These are phyloP conservation scores for Circaetus gallicus DNA, from an alignment of 2,113 vertebrate species.

Conservation along the genomic window DNA sequence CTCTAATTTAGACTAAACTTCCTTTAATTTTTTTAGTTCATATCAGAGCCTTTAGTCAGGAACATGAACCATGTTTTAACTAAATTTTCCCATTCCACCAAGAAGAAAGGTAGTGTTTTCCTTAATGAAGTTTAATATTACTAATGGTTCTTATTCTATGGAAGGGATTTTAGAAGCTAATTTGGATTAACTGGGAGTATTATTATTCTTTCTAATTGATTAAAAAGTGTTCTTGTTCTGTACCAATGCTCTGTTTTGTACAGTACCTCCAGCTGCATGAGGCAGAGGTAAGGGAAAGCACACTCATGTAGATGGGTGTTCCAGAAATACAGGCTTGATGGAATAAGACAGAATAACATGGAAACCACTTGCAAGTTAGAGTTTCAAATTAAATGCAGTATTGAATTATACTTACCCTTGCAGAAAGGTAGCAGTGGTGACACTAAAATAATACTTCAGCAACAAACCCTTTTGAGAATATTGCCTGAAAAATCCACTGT, in stretches of 20 bases:
- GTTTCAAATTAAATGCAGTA: not conserved
- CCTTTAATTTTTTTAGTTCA: conserved; percentile 65
- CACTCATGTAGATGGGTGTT: not conserved
- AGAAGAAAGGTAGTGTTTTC: conserved; percentile 20
- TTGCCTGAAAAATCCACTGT: not conserved
- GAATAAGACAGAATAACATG: not conserved
- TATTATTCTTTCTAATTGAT: conserved; percentile 32
- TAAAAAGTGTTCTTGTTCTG: not conserved
- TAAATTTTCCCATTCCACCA: conserved; percentile 20
- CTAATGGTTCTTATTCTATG: conserved; percentile 44
- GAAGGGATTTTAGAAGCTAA: conserved; percentile 31
- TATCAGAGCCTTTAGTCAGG: conserved; percentile 30
- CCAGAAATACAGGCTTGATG: not conserved
- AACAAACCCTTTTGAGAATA: not conserved
- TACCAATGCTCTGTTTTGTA: not conserved
- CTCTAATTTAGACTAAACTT: conserved; percentile 65
- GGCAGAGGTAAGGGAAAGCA: not conserved
- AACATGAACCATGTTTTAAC: conserved; percentile 19
- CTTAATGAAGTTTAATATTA: conserved; percentile 40
- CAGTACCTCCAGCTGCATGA: not conserved
- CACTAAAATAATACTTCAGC: not conserved
- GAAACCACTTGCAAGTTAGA: not conserved
- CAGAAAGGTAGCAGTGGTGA: not conserved
- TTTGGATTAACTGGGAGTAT: conserved; percentile 36
- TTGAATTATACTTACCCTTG: not conserved